A percentile compares a stretch with the other conserved stretches of the same genome.
phyloP scores from a whole-genome alignment of 2,113 vertebrate species.

The Verasper variegatus region DNA sequence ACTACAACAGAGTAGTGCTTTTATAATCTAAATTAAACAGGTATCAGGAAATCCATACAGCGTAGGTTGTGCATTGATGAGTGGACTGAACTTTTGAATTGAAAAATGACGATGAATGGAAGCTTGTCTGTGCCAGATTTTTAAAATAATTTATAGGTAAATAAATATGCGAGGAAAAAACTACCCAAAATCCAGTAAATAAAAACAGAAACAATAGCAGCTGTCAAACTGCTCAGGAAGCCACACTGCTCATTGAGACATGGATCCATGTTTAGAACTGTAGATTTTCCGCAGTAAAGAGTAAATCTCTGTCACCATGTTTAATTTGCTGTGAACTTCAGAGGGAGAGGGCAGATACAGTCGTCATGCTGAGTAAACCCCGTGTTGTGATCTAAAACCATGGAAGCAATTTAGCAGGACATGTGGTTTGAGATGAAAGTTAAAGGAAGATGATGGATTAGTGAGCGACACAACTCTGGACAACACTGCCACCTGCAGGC shows the following conservation, averaged over 20 bases:
- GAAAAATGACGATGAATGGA: neutral
- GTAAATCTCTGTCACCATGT: constrained; percentile 53
- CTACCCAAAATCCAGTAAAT: constrained; percentile 1
- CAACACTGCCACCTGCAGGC: constrained; percentile 64
- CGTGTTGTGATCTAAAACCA: constrained; percentile 49
- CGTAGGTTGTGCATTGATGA: neutral
- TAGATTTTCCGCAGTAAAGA: neutral
- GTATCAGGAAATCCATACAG: neutral
- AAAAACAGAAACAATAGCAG: constrained; percentile 14
- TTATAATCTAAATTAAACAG: neutral
- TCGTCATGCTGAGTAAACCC: constrained; percentile 59
- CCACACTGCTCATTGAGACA: neutral
- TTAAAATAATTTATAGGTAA: too few species aligned
- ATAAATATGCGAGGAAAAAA: too few species aligned
- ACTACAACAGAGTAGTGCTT: too few species aligned
- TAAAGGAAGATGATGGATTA: neutral
- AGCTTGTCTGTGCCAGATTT: neutral
- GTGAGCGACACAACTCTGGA: neutral
- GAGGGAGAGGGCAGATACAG: constrained; percentile 58
- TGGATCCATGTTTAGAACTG: neutral
- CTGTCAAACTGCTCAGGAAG: neutral
- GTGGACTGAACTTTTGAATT: neutral
- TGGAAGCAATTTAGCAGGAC: constrained; percentile 41
- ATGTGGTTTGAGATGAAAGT: neutral
- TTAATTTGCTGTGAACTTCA: constrained; percentile 68